phyloP scores from a whole-genome alignment of 2,113 vertebrate genomes.

The Coreoperca whiteheadi region DNA sequence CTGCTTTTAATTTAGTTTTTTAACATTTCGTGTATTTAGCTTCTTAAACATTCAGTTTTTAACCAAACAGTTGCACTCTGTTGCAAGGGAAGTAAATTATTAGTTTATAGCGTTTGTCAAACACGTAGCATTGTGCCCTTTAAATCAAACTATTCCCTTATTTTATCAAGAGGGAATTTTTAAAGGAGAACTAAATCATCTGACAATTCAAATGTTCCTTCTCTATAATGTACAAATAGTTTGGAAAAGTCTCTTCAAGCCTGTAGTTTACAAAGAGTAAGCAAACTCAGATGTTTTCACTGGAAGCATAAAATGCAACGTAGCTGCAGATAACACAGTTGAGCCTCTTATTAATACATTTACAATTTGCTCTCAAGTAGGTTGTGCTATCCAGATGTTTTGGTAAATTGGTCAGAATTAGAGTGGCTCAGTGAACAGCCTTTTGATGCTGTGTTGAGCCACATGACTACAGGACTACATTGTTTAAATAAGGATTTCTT shows the following conservation, averaged over 20 bases:
- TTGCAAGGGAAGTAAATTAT: background rate
- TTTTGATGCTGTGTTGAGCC: background rate
- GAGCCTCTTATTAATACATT: background rate
- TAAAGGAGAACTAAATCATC: background rate
- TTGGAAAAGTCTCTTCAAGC: slow-evolving; percentile 5
- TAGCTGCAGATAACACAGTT: background rate
- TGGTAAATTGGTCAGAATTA: background rate
- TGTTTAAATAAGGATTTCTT: background rate
- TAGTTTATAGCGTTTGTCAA: slow-evolving; percentile 22
- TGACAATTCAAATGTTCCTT: slow-evolving; percentile 29
- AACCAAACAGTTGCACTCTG: slow-evolving; percentile 32
- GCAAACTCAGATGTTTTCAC: background rate
- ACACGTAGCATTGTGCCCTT: background rate
- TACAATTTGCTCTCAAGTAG: background rate
- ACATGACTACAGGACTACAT: background rate
- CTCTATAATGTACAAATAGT: background rate
- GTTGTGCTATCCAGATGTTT: background rate
- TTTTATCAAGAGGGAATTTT: background rate
- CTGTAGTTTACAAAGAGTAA: slow-evolving; percentile 11
- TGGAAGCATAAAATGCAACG: background rate
- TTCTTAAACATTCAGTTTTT: slow-evolving; percentile 10
- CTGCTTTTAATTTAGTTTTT: background rate
- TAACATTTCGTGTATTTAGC: slow-evolving; percentile 16
- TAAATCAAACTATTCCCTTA: background rate
- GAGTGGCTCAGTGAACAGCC: background rate